Evolutionary conservation across 2,113 vertebrate genomes (phyloP).

Genomic region (Ginglymostoma cirratum): DNA sequence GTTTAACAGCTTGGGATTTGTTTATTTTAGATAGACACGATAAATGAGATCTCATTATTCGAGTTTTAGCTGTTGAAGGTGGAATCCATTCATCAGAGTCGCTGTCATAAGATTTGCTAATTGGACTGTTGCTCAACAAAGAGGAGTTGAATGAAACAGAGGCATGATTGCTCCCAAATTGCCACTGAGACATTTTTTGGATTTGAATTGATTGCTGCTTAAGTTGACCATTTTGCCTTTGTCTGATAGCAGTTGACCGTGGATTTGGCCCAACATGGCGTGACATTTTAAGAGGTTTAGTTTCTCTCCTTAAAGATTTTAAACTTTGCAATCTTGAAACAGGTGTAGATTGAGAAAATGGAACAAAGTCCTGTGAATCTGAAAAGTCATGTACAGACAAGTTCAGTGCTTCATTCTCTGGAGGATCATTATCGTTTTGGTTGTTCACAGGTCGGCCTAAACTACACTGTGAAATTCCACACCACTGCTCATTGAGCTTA

Average conservation of each 20-base stretch:
- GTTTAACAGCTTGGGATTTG: not conserved
- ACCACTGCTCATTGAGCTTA: slow-evolving; percentile 21
- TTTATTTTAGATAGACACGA: not conserved
- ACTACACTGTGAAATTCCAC: not conserved
- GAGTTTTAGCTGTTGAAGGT: slow-evolving; percentile 46
- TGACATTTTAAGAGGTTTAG: not conserved
- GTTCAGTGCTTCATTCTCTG: not conserved
- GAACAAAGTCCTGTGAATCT: slow-evolving; percentile 52
- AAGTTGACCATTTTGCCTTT: not conserved
- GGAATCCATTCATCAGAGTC: slow-evolving; percentile 44
- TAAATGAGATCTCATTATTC: not conserved
- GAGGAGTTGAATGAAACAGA: slow-evolving; percentile 10
- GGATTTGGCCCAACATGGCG: not conserved
- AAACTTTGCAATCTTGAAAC: slow-evolving; percentile 45
- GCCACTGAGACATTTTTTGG: not conserved
- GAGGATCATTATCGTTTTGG: slow-evolving; percentile 5
- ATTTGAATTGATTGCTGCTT: not conserved
- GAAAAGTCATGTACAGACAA: slow-evolving; percentile 44
- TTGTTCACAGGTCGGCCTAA: not conserved
- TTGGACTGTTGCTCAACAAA: not conserved
- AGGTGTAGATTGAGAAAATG: slow-evolving; percentile 69
- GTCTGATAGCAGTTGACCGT: not conserved
- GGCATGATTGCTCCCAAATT: not conserved
- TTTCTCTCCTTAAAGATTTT: not conserved
- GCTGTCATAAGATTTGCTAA: slow-evolving; percentile 39